Evolutionary conservation across 2,113 vertebrate species (phyloP).

Genomic region (Anguilla japonica): DNA sequence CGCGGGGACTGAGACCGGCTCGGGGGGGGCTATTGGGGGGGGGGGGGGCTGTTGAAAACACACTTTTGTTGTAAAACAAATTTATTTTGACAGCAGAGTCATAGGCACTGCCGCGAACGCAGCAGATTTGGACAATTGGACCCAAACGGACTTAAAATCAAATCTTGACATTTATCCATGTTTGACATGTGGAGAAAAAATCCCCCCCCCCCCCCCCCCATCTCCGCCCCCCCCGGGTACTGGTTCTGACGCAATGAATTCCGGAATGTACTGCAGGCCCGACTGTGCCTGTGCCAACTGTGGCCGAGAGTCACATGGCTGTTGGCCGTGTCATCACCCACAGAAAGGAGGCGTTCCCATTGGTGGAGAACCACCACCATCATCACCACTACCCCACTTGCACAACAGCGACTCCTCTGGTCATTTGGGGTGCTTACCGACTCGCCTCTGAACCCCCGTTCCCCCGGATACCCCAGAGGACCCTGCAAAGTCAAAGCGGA

Average conservation of each 20-base stretch:
- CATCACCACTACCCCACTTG: no score
- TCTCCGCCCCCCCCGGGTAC: no score
- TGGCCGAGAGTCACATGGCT: no score
- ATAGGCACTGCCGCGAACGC: background rate
- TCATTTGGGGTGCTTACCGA: constrained; percentile 64
- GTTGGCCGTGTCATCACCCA: no score
- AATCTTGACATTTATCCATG: background rate
- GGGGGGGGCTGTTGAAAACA: background rate
- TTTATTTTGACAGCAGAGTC: background rate
- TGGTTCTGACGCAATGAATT: no score
- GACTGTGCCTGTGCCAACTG: no score
- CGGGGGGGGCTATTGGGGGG: background rate
- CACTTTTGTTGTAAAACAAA: background rate
- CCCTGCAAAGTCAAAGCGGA: constrained; percentile 70
- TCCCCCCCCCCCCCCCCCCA: no score
- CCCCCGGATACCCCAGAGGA: constrained; percentile 78
- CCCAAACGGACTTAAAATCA: background rate
- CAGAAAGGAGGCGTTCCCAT: no score
- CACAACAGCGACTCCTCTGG: no score
- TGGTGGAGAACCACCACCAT: no score
- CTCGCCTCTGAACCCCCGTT: constrained; percentile 79
- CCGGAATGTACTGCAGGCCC: no score
- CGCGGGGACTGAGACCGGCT: background rate
- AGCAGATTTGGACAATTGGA: background rate
- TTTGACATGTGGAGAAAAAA: background rate